Evolutionary conservation across 2,888 invertebrate species (phyloP).

Genomic region (Cerceris ruficornis): DNA sequence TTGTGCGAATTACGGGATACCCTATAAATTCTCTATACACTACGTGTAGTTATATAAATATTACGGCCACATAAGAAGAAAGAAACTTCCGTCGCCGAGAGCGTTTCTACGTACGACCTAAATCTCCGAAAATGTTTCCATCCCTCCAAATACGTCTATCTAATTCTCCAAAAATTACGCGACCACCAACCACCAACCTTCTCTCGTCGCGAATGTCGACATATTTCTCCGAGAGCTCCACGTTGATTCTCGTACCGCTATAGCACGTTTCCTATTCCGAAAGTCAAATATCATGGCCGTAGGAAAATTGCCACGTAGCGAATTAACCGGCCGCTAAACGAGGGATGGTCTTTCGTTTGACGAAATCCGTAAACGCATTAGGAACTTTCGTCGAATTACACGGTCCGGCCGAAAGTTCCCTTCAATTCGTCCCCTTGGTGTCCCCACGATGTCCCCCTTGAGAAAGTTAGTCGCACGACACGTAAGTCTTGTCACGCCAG

Average conservation of each 20-base stretch:
- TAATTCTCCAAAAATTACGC: too few species aligned
- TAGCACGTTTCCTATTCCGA: neutral
- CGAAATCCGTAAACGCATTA: conserved; percentile 56
- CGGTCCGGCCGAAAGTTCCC: conserved; percentile 50
- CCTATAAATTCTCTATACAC: too few species aligned
- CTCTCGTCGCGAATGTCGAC: too few species aligned
- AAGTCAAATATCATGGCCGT: conserved; percentile 2
- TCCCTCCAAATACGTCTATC: too few species aligned
- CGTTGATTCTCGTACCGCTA: neutral
- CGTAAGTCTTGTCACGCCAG: conserved; percentile 52
- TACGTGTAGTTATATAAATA: too few species aligned
- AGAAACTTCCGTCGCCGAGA: too few species aligned
- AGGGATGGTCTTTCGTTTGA: conserved; percentile 45
- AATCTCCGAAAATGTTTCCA: too few species aligned
- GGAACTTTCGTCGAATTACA: conserved; percentile 59
- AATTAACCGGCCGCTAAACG: conserved; percentile 54
- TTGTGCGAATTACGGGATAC: too few species aligned
- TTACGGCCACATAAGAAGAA: too few species aligned
- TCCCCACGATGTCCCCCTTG: conserved; percentile 23
- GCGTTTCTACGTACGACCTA: too few species aligned
- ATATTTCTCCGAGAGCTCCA: neutral
- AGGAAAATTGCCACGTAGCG: conserved; percentile 12
- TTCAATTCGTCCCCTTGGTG: conserved; percentile 28
- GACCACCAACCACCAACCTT: too few species aligned
- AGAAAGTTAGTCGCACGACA: conserved; percentile 53